Evolutionary conservation across 1,140 invertebrate species (phyloP).

Genomic region (Wasmannia auropunctata): DNA sequence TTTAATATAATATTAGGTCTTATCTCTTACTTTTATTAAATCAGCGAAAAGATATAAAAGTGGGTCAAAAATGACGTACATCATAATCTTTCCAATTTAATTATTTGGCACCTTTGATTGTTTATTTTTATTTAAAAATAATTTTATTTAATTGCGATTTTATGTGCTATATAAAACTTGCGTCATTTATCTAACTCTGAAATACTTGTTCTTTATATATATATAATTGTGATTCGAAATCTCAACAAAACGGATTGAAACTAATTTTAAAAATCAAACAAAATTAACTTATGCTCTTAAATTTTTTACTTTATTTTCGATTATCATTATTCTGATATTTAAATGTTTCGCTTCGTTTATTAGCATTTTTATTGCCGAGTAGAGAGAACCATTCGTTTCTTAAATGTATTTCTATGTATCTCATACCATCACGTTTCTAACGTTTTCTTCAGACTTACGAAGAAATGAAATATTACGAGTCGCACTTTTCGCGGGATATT

Average conservation of each 20-base stretch:
- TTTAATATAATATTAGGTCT: neutral
- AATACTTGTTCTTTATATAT: neutral
- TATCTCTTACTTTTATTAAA: neutral
- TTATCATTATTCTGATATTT: neutral
- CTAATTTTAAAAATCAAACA: neutral
- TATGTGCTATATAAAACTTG: neutral
- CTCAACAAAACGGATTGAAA: neutral
- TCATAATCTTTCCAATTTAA: neutral
- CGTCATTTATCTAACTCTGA: neutral
- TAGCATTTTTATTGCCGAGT: neutral
- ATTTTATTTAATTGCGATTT: neutral
- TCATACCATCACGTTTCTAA: neutral
- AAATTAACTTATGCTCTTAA: neutral
- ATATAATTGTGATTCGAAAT: neutral
- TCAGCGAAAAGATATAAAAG: neutral
- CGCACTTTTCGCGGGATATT: neutral
- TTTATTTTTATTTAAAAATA: neutral
- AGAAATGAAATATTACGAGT: slow-evolving; percentile 10
- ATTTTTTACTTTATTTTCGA: neutral
- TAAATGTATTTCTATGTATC: neutral
- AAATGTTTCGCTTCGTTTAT: neutral
- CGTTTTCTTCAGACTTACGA: neutral
- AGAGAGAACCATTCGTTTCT: neutral
- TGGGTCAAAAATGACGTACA: neutral
- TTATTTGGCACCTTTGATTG: neutral